Conservation (phyloP, 1,140 invertebrate genomes). For the Sminthurinus signatus region DNA sequence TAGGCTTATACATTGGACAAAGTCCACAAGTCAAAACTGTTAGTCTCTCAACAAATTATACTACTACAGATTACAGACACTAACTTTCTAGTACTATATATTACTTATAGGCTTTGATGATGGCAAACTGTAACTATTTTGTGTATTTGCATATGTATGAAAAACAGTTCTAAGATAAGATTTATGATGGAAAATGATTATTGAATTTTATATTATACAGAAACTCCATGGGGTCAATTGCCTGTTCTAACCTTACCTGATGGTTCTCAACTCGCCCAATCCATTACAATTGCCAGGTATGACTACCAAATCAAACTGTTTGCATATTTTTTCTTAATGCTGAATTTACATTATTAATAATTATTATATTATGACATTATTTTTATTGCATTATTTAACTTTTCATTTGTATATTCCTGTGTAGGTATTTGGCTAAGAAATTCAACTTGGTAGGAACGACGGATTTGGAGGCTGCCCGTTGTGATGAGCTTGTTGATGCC, state of each 20-base stretch:
- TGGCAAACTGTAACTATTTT: background rate
- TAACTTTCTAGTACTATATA: background rate
- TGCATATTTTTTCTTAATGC: no score
- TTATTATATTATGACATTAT: no score
- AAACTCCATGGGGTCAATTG: constrained; percentile 57
- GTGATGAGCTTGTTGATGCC: constrained; percentile 57
- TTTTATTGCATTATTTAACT: no score
- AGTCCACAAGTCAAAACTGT: no score
- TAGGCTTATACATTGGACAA: no score
- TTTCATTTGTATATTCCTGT: no score
- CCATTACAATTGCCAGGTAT: constrained; percentile 51
- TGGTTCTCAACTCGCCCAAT: constrained; percentile 57
- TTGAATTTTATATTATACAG: constrained; percentile 39
- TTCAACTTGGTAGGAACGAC: constrained; percentile 55
- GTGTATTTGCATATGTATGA: background rate
- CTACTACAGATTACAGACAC: background rate
- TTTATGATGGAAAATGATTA: no score
- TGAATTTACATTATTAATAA: no score
- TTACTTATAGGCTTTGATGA: background rate
- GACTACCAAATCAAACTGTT: no score
- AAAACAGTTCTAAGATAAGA: no score
- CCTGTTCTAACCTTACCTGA: constrained; percentile 59
- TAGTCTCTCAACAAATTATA: background rate
- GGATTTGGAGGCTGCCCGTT: constrained; percentile 58
- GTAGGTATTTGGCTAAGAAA: constrained; percentile 47